Percentiles rank a stretch among this genome's conserved stretches.
Conservation (phyloP, 1,140 invertebrate species). For the Heliothis virescens region DNA sequence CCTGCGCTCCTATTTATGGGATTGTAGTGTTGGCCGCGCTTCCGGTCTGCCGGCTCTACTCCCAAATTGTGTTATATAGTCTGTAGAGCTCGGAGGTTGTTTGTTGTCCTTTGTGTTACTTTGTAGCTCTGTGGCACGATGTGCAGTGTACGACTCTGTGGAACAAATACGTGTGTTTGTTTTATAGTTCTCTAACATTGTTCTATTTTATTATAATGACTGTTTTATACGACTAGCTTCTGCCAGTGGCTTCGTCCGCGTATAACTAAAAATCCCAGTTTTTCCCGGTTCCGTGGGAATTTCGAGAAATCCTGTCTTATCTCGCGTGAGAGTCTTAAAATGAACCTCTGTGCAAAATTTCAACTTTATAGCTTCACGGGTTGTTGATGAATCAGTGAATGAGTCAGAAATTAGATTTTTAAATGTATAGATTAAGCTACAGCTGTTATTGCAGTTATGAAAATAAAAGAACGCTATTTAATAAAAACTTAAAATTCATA, state of each 20-base stretch:
- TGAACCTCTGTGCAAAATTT: no score
- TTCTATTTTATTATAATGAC: not conserved
- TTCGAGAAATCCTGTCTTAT: no score
- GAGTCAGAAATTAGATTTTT: no score
- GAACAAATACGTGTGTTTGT: not conserved
- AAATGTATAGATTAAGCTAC: no score
- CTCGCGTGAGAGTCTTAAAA: no score
- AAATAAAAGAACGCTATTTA: not conserved
- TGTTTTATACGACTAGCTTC: no score
- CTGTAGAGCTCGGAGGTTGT: constrained; percentile 22
- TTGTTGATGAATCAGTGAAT: no score
- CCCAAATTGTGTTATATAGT: constrained; percentile 45
- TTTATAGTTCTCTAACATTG: not conserved
- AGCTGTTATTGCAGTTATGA: no score
- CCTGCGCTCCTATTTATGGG: constrained; percentile 42
- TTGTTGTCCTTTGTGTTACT: constrained; percentile 28
- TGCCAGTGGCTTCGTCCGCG: no score
- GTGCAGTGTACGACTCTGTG: not conserved
- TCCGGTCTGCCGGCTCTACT: constrained; percentile 23
- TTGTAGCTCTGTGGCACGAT: not conserved
- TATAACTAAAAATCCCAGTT: no score
- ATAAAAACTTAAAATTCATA: not conserved
- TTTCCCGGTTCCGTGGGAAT: no score
- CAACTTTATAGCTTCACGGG: no score
- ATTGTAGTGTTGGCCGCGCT: constrained; percentile 42